Percentiles rank a stretch among this genome's conserved stretches.
These are phyloP conservation scores for Apocrypta bakeri DNA, from an alignment of 1,140 invertebrate genomes.

Conservation along the genomic window DNA sequence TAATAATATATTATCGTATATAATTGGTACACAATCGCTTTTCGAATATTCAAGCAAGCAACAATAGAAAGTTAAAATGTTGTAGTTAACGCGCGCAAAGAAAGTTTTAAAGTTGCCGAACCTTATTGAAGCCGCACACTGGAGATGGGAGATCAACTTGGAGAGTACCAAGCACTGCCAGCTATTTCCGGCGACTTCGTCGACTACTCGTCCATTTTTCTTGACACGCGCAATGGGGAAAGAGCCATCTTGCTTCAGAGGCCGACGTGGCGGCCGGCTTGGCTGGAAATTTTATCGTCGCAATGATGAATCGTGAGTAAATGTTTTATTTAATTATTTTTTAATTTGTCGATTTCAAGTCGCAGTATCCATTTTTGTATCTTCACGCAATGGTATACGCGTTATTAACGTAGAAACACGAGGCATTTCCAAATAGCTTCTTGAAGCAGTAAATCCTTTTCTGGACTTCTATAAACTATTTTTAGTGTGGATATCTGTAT, in stretches of 20 bases:
- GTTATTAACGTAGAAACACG: not conserved
- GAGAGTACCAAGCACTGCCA: no score
- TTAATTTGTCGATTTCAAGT: not conserved
- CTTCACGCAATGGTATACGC: not conserved
- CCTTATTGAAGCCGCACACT: not conserved
- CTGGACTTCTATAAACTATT: not conserved
- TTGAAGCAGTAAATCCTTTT: not conserved
- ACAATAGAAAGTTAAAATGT: no score
- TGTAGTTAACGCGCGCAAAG: no score
- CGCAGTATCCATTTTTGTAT: not conserved
- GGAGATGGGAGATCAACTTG: no score
- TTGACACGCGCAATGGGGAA: conserved; percentile 68
- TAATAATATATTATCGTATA: no score
- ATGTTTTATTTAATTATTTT: conserved; percentile 25
- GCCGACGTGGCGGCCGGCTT: conserved; percentile 70
- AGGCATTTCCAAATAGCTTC: not conserved
- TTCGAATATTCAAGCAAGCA: no score
- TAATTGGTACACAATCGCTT: no score
- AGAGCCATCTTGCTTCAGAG: conserved; percentile 68
- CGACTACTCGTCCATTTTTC: conserved; percentile 63
- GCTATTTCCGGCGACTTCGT: conserved; percentile 59
- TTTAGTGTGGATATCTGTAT: no score
- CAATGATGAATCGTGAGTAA: conserved; percentile 67
- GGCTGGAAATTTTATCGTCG: conserved; percentile 46
- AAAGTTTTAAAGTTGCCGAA: no score